Evolutionary conservation across 2,113 vertebrate species (phyloP).

Genomic region (Catharus minimus): DNA sequence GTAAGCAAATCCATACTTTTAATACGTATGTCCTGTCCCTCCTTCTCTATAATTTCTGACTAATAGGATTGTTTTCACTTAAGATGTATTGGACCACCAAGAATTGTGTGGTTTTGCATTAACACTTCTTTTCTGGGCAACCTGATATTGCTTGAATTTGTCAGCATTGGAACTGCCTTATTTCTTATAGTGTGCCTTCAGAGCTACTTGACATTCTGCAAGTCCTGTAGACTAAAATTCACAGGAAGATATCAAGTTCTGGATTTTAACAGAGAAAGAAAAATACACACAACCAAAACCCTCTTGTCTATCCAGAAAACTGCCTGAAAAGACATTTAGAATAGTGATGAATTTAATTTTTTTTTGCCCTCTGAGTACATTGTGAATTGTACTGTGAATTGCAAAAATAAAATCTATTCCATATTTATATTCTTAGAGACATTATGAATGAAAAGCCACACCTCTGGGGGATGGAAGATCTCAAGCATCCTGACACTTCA

Average conservation of each 20-base stretch:
- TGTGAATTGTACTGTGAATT: neutral
- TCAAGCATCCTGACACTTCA: neutral
- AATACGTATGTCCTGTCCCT: neutral
- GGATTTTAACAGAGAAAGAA: neutral
- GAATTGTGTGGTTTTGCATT: neutral
- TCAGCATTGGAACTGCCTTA: neutral
- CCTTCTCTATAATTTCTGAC: neutral
- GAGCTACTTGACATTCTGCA: neutral
- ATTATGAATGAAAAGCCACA: neutral
- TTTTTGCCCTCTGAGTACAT: neutral
- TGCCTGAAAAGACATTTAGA: neutral
- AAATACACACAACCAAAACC: neutral
- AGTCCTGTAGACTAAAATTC: neutral
- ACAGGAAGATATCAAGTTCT: neutral
- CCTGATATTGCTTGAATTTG: neutral
- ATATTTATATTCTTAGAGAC: neutral
- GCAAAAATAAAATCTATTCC: neutral
- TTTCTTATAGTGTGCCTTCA: neutral
- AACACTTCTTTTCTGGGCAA: neutral
- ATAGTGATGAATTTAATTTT: neutral
- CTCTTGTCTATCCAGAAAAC: neutral
- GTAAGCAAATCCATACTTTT: neutral
- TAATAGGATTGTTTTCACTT: neutral
- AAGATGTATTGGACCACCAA: neutral
- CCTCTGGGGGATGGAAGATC: rapidly evolving